phyloP scores from a whole-genome alignment of 2,888 invertebrate species.

The Nomada goodeniana region DNA sequence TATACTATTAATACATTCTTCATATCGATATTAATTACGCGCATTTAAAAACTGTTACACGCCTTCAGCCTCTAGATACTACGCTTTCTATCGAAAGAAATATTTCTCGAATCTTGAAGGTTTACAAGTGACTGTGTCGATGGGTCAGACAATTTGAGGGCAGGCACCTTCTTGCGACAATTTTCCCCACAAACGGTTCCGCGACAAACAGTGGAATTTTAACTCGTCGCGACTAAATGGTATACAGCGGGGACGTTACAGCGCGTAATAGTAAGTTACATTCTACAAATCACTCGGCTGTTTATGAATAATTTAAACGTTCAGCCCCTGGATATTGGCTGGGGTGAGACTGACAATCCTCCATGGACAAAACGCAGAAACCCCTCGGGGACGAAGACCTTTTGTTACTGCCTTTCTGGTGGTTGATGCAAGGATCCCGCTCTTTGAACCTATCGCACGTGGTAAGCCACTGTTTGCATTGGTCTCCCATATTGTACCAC shows the following conservation, averaged over 20 bases:
- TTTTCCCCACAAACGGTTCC: not conserved
- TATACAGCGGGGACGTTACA: constrained; percentile 51
- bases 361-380: constrained; percentile 71
- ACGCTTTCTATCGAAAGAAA: too few species aligned
- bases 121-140: too few species aligned
- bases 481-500: constrained; percentile 48
- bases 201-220: not conserved
- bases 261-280: constrained; percentile 68
- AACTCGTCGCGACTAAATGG: constrained; percentile 33
- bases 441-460: constrained; percentile 67
- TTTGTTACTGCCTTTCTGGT: constrained; percentile 68
- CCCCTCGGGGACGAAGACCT: constrained; percentile 67
- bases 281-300: constrained; percentile 77
- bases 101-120: too few species aligned
- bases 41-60: not conserved
- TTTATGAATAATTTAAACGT: constrained; percentile 78
- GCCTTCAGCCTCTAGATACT: too few species aligned
- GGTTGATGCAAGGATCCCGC: constrained; percentile 63
- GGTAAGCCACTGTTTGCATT: constrained; percentile 69
- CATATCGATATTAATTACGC: too few species aligned
- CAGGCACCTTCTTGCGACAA: not conserved
- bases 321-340: constrained; percentile 61
- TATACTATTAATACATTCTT: too few species aligned
- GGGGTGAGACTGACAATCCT: constrained; percentile 70
- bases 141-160: not conserved